A percentile compares a stretch with the other conserved stretches of the same genome.
These are phyloP conservation scores for Aphelocoma californica DNA, from an alignment of 2,797 vertebrate species.

Conservation along the genomic window DNA sequence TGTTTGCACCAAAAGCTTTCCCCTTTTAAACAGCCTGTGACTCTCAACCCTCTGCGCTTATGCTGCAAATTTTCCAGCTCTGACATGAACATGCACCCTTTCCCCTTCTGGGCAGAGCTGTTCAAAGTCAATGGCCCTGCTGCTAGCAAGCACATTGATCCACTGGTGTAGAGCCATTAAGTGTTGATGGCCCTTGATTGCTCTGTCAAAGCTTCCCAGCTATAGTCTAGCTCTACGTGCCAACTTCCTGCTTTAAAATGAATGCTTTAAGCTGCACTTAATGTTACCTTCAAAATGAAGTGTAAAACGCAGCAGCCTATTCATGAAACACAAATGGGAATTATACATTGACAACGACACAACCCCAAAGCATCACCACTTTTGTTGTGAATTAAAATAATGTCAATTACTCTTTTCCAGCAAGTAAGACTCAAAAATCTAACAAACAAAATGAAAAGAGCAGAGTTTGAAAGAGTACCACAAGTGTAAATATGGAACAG, in stretches of 20 bases:
- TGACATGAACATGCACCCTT: not conserved
- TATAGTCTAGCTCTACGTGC: not conserved
- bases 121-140: slow-evolving; percentile 31
- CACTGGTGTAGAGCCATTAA: slow-evolving; percentile 48
- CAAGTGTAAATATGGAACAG: not conserved
- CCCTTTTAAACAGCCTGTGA: not conserved
- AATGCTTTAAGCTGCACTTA: slow-evolving; percentile 10
- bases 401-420: not conserved
- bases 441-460: not conserved
- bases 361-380: not conserved
- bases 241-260: slow-evolving; percentile 40
- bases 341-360: not conserved
- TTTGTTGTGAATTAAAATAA: not conserved
- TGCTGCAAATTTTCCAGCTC: not conserved
- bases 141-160: slow-evolving; percentile 46
- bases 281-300: slow-evolving; percentile 25
- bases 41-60: not conserved
- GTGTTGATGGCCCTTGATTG: slow-evolving; percentile 58
- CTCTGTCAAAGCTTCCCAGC: slow-evolving; percentile 42
- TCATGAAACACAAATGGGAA: not conserved
- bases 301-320: not conserved
- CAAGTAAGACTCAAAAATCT: not conserved
- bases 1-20: not conserved
- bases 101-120: not conserved
- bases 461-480: not conserved